phyloP scores from a whole-genome alignment of 2,888 invertebrate species.

The Melinaea menophilus region DNA sequence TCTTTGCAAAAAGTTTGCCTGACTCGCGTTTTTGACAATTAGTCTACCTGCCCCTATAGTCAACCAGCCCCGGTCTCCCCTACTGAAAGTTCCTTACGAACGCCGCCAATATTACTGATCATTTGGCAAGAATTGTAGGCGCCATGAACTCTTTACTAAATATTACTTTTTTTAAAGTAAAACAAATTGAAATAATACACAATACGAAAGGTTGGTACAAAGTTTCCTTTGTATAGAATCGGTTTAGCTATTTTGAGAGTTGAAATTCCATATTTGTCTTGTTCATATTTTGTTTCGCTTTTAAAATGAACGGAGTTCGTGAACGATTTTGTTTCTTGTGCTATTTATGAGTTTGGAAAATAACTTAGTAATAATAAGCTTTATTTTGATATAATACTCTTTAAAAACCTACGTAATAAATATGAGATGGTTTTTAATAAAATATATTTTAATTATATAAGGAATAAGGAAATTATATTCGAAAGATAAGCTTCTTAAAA shows the following conservation, averaged over 20 bases:
- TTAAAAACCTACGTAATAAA: no score
- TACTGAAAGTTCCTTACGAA: conserved; percentile 39
- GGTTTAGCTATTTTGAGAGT: conserved; percentile 22
- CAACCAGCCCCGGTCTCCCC: no score
- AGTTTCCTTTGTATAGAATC: conserved; percentile 26
- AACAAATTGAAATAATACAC: conserved; percentile 20
- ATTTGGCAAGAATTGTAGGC: conserved; percentile 63
- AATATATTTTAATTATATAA: no score
- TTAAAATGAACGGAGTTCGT: conserved; percentile 14
- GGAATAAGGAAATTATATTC: no score
- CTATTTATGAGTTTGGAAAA: no score
- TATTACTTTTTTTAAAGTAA: conserved; percentile 30
- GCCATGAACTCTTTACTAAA: conserved; percentile 40
- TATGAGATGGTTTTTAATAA: no score
- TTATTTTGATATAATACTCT: no score
- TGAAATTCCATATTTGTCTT: conserved; percentile 39
- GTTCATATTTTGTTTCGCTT: conserved; percentile 40
- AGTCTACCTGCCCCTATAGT: no score
- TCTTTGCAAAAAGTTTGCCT: no score
- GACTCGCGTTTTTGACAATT: no score
- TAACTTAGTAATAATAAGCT: no score
- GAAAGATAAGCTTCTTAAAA: no score
- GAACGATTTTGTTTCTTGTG: neutral
- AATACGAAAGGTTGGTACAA: conserved; percentile 11
- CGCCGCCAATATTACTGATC: conserved; percentile 61